Evolutionary conservation across 2,888 invertebrate species (phyloP).

Genomic region (Polia nebulosa): DNA sequence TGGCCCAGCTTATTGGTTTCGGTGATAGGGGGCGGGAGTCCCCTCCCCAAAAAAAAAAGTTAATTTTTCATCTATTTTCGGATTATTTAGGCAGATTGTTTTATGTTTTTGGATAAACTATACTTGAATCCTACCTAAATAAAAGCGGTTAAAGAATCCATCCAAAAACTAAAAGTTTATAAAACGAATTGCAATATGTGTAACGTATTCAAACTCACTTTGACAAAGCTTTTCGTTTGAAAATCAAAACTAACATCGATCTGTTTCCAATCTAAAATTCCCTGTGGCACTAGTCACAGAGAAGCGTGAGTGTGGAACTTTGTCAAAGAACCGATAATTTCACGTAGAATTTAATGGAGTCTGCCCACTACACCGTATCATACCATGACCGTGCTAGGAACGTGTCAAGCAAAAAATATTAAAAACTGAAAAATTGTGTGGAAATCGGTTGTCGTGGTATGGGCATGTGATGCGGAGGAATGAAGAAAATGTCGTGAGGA

Average conservation of each 20-base stretch:
- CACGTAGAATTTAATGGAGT: not conserved
- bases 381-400: too few species aligned
- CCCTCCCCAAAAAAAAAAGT: too few species aligned
- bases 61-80: too few species aligned
- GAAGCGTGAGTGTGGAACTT: conserved; percentile 14
- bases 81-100: too few species aligned
- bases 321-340: conserved; percentile 18
- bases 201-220: conserved; percentile 40
- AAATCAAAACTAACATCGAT: conserved; percentile 48
- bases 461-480: too few species aligned
- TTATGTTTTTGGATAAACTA: not conserved
- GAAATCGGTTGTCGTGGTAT: too few species aligned
- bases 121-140: not conserved
- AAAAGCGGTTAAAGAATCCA: not conserved
- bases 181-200: conserved; percentile 4
- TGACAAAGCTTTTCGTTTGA: conserved; percentile 39
- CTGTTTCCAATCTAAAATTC: conserved; percentile 46
- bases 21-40: too few species aligned
- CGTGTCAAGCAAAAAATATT: too few species aligned
- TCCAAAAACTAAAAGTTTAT: conserved; percentile 3
- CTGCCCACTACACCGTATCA: too few species aligned
- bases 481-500: too few species aligned
- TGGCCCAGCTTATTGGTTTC: too few species aligned
- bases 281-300: conserved; percentile 24
- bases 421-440: too few species aligned